Conservation (phyloP, 2,113 vertebrate genomes). For the Myxocyprinus asiaticus region DNA sequence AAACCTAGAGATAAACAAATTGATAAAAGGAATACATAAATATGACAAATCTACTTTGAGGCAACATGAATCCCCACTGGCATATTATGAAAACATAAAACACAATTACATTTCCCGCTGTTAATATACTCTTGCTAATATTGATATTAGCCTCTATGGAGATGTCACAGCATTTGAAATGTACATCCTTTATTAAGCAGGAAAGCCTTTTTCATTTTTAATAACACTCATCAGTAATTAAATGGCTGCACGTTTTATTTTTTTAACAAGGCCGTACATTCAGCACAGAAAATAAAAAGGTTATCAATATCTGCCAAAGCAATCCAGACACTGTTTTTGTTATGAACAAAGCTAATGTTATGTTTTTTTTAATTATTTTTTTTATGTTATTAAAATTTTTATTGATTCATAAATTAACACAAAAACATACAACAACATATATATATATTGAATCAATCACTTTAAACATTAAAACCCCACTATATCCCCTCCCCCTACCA, state of each 20-base stretch:
- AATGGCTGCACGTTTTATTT: constrained; percentile 32
- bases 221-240: constrained; percentile 44
- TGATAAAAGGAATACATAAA: no score
- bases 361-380: no score
- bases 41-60: neutral
- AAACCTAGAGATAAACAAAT: neutral
- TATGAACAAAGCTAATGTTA: constrained; percentile 11
- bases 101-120: constrained; percentile 2
- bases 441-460: no score
- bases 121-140: constrained; percentile 15
- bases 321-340: constrained; percentile 5
- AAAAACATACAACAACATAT: no score
- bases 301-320: constrained; percentile 3
- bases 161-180: constrained; percentile 2
- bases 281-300: constrained; percentile 29
- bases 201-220: constrained; percentile 46
- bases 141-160: constrained; percentile 24
- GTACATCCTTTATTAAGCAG: constrained; percentile 45
- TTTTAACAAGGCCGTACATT: constrained; percentile 37
- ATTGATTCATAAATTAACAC: no score
- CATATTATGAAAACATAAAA: neutral
- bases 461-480: no score
- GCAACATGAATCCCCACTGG: neutral
- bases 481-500: no score
- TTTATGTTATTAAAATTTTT: no score